A percentile compares a stretch with the other conserved stretches of the same genome.
phyloP scores from a whole-genome alignment of 2,113 vertebrate species.

The Thinocorus orbignyianus region DNA sequence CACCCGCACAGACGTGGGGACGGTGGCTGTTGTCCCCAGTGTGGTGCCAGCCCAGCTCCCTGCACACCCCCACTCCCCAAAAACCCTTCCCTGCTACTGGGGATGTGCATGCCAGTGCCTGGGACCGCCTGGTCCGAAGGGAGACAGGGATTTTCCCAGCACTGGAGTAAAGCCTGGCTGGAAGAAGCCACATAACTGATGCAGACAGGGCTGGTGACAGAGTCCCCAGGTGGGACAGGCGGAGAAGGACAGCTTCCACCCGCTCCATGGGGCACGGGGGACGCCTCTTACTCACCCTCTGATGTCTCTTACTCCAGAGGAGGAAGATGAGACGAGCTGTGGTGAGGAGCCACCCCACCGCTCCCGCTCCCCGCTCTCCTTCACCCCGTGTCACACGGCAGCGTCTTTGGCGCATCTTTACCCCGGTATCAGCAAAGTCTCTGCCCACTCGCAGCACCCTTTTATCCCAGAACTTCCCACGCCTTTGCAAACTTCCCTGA shows the following conservation, averaged over 20 bases:
- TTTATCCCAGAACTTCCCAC: background rate
- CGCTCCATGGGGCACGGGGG: rapidly evolving
- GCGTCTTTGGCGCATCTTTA: background rate
- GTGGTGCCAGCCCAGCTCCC: background rate
- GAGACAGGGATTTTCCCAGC: background rate
- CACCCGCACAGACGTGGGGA: rapidly evolving
- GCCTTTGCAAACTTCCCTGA: background rate
- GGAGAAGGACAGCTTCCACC: background rate
- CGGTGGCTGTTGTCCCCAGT: background rate
- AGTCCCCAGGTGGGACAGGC: background rate
- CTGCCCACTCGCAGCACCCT: background rate
- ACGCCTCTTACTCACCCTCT: background rate
- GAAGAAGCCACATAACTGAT: rapidly evolving
- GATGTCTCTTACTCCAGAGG: rapidly evolving
- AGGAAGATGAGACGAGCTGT: background rate
- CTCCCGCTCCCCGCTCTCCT: rapidly evolving
- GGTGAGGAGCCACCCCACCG: background rate
- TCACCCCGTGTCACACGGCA: rapidly evolving
- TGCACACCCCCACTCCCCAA: background rate
- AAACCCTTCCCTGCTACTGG: rapidly evolving
- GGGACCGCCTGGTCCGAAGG: background rate
- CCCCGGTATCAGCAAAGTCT: background rate
- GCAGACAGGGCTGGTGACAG: background rate
- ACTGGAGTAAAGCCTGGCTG: rapidly evolving
- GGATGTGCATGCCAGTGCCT: rapidly evolving